Conservation (phyloP, 2,113 vertebrate species). For the Mohoua ochrocephala region DNA sequence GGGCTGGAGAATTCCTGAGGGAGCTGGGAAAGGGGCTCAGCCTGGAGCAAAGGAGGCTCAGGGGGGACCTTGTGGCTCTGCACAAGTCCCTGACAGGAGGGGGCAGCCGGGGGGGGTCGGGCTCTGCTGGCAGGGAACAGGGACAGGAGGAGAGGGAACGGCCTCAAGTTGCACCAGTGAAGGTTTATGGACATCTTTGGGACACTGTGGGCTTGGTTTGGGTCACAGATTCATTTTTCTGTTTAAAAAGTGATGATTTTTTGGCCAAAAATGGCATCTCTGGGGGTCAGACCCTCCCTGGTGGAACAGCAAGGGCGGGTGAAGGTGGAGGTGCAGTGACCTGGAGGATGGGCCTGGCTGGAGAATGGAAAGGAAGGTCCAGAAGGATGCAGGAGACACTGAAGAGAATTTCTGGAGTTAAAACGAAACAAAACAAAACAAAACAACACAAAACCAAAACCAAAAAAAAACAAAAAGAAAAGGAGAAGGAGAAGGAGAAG, state of each 20-base stretch:
- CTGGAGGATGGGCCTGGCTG: background rate
- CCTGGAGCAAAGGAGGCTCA: background rate
- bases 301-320: background rate
- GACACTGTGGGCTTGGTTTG: background rate
- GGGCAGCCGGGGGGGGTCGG: background rate
- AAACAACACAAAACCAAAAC: too few relatives aligned
- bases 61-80: background rate
- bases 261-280: background rate
- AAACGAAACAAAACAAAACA: background rate
- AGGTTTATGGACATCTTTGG: background rate
- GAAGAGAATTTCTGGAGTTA: background rate
- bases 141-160: background rate
- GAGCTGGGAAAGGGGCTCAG: background rate
- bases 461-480: background rate
- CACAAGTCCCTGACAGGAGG: background rate
- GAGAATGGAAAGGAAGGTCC: background rate
- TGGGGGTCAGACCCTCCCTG: background rate
- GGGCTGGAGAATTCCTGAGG: background rate
- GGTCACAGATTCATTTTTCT: background rate
- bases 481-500: rapidly evolving
- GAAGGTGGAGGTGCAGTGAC: background rate
- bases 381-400: background rate
- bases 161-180: rapidly evolving
- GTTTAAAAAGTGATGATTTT: background rate
- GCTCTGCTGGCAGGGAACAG: background rate